Evolutionary conservation across 2,113 vertebrate species (phyloP).

Genomic region (Eublepharis macularius): DNA sequence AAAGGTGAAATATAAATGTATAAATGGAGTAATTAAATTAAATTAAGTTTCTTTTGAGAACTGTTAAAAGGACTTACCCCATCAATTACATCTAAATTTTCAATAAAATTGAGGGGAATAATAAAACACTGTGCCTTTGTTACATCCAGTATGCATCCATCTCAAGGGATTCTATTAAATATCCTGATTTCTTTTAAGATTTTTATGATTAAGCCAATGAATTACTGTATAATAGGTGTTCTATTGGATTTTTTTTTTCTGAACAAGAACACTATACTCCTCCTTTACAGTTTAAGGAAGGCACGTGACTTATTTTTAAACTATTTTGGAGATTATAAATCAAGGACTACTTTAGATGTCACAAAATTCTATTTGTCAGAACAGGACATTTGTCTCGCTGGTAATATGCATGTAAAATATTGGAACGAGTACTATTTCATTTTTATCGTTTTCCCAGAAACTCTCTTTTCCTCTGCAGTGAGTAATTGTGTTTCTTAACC

Average conservation of each 20-base stretch:
- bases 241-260: background rate
- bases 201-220: background rate
- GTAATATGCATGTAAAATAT: constrained; percentile 11
- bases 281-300: background rate
- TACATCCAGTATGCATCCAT: background rate
- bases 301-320: rapidly evolving
- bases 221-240: background rate
- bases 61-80: background rate
- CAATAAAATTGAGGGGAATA: background rate
- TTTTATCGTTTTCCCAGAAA: background rate
- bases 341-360: background rate
- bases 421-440: background rate
- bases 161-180: background rate
- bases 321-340: constrained; percentile 11
- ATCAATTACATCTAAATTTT: background rate
- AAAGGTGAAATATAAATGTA: no score
- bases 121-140: background rate
- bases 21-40: no score
- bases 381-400: background rate
- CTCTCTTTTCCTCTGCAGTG: background rate
- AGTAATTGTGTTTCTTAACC: background rate
- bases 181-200: background rate
- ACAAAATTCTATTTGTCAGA: constrained; percentile 3
- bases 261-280: background rate
- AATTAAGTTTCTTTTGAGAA: background rate